These are phyloP conservation scores for Drosophila sechellia DNA, from an alignment of 1,140 invertebrate species.

Conservation along the genomic window DNA sequence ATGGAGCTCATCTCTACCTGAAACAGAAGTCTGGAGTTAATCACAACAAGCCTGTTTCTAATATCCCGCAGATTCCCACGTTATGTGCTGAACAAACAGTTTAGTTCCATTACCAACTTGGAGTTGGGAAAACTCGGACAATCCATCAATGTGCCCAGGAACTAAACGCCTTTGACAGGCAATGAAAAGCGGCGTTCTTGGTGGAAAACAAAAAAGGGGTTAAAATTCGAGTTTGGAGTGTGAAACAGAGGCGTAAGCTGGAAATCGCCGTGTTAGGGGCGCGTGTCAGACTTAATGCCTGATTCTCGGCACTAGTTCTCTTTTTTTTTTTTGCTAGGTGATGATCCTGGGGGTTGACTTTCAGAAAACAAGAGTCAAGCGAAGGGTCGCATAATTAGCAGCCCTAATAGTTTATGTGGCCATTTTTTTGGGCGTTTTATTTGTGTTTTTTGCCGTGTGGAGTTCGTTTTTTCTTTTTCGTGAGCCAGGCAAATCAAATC, in stretches of 20 bases:
- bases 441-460: constrained; percentile 11
- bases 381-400: constrained; percentile 73
- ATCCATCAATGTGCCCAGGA: constrained; percentile 63
- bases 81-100: constrained; percentile 63
- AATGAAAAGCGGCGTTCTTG: constrained; percentile 48
- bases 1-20: too few relatives aligned
- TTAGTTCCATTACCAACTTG: constrained; percentile 46
- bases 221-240: neutral
- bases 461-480: constrained; percentile 17
- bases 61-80: constrained; percentile 48
- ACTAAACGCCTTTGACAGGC: constrained; percentile 72
- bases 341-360: constrained; percentile 38
- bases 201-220: constrained; percentile 7
- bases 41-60: neutral
- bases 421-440: constrained; percentile 15
- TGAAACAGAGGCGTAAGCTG: constrained; percentile 12
- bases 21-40: too few relatives aligned
- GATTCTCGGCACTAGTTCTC: constrained; percentile 20
- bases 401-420: constrained; percentile 45
- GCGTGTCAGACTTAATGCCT: constrained; percentile 56
- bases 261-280: constrained; percentile 52
- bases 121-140: constrained; percentile 37
- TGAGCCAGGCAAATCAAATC: constrained; percentile 66
- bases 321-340: neutral
- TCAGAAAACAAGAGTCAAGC: neutral